Evolutionary conservation across 2,113 vertebrate species (phyloP).

Genomic region (Xyrauchen texanus): DNA sequence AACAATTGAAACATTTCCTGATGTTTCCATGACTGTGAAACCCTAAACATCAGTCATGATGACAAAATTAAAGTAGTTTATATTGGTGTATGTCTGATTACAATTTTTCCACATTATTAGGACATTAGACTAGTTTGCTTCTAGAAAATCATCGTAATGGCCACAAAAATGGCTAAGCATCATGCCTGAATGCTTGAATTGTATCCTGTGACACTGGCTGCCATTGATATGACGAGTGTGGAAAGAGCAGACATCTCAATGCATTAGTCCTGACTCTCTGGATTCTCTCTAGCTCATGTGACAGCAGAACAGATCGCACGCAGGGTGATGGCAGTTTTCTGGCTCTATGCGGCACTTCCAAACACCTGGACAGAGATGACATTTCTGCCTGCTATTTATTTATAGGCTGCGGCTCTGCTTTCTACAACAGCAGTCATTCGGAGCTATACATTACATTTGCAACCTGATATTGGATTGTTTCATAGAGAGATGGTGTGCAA

Average conservation of each 20-base stretch:
- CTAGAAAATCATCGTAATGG: neutral
- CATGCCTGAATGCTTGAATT: neutral
- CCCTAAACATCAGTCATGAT: too few relatives aligned
- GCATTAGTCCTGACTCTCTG: conserved; percentile 31
- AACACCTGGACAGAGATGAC: conserved; percentile 34
- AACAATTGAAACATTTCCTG: too few relatives aligned
- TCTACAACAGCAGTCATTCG: conserved; percentile 1
- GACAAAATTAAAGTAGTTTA: too few relatives aligned
- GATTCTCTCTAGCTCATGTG: conserved; percentile 20
- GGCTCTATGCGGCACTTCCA: conserved; percentile 18
- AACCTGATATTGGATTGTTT: neutral
- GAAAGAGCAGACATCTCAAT: conserved; percentile 36
- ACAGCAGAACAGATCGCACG: conserved; percentile 31
- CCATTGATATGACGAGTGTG: conserved; percentile 28
- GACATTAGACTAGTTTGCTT: neutral
- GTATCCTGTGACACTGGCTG: neutral
- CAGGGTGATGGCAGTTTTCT: conserved; percentile 20
- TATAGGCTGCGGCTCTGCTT: conserved; percentile 14
- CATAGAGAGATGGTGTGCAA: neutral
- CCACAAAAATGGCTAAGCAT: conserved; percentile 1
- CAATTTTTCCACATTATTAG: too few relatives aligned
- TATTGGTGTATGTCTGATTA: neutral
- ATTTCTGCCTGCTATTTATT: conserved; percentile 35
- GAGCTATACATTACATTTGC: conserved; percentile 4
- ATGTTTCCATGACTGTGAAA: too few relatives aligned